Conservation (phyloP, 2,888 invertebrate species). For the Drosophila infuscata region DNA sequence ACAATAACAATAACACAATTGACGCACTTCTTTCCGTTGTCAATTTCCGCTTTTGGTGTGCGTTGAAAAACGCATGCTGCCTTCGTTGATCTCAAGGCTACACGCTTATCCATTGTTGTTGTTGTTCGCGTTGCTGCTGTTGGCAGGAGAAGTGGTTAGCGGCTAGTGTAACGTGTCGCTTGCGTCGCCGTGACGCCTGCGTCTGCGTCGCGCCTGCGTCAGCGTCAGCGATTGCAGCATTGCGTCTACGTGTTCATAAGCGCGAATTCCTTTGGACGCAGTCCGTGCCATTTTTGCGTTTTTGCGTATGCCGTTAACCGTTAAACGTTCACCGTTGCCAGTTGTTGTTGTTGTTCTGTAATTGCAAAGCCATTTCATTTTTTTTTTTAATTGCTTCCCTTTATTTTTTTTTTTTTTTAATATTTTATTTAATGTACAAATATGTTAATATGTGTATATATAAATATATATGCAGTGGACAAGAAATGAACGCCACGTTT, state of each 20-base stretch:
- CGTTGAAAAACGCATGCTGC: conserved; percentile 38
- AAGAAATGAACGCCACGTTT: conserved; percentile 70
- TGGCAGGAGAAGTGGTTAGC: conserved; percentile 12
- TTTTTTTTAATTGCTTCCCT: conserved; percentile 27
- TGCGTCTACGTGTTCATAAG: conserved; percentile 73
- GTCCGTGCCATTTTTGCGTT: conserved; percentile 63
- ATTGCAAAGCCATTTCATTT: conserved; percentile 18
- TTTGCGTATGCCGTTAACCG: conserved; percentile 19
- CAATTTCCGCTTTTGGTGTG: conserved; percentile 34
- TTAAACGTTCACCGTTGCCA: conserved; percentile 21
- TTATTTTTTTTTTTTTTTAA: conserved; percentile 22
- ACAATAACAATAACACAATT: conserved; percentile 28
- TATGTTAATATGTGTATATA: neutral
- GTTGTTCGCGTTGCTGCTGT: conserved; percentile 11
- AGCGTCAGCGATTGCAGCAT: conserved; percentile 30
- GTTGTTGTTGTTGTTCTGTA: conserved; percentile 17
- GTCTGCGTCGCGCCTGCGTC: conserved; percentile 7
- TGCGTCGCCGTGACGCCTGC: conserved; percentile 35
- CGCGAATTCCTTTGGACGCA: conserved; percentile 66
- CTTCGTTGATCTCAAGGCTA: conserved; percentile 60
- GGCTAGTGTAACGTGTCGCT: conserved; percentile 20
- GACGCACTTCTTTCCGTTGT: conserved; percentile 14
- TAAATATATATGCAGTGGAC: conserved; percentile 30
- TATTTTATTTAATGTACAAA: neutral
- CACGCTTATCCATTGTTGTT: conserved; percentile 29